These are phyloP conservation scores for Gila robusta DNA, from an alignment of 2,797 vertebrate genomes.

Conservation along the genomic window DNA sequence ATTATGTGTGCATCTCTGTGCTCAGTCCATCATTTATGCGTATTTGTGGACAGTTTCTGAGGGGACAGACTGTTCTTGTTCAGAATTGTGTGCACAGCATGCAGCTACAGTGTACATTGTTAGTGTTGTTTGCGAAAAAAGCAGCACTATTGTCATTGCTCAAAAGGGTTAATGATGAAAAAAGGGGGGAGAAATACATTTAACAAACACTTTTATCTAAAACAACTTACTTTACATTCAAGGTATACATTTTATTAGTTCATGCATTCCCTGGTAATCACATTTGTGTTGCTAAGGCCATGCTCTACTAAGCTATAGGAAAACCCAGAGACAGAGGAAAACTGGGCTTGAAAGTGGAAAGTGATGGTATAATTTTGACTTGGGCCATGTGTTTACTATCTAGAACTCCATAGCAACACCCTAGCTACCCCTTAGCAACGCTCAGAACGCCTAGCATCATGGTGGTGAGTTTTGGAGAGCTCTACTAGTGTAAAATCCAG, in stretches of 20 bases:
- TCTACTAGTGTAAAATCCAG: neutral
- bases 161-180: neutral
- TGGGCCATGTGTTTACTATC: neutral
- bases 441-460: neutral
- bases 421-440: neutral
- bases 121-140: neutral
- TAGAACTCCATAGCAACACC: neutral
- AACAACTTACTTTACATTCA: neutral
- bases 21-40: constrained; percentile 6
- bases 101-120: constrained; percentile 7
- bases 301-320: neutral
- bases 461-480: neutral
- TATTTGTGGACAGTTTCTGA: constrained; percentile 28
- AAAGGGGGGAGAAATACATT: neutral
- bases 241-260: neutral
- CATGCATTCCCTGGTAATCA: neutral
- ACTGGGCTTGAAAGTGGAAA: neutral
- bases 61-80: constrained; percentile 30
- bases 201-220: neutral
- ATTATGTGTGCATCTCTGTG: constrained; percentile 32
- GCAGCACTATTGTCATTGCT: neutral
- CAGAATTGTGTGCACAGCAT: constrained; percentile 6
- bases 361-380: neutral
- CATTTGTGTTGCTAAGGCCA: neutral
- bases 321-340: neutral